Evolutionary conservation across 2,797 vertebrate species (phyloP).

Genomic region (Tiaroga cobitis): DNA sequence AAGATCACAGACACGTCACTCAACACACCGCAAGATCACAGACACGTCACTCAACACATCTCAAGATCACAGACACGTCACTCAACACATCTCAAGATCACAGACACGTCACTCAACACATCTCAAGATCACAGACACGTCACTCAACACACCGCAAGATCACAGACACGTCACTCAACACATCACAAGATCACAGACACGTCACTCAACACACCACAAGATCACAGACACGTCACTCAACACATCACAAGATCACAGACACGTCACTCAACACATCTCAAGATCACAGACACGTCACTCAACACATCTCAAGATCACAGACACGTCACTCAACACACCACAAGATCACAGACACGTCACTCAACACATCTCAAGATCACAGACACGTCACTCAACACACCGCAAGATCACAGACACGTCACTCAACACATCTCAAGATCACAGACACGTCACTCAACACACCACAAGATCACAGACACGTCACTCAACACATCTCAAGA

Average conservation of each 20-base stretch:
- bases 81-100: background rate
- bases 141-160: background rate
- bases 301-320: background rate
- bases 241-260: background rate
- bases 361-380: background rate
- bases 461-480: too few species aligned
- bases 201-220: background rate
- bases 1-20: background rate
- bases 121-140: background rate
- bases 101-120: background rate
- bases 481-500: too few species aligned
- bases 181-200: background rate
- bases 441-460: too few species aligned
- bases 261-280: background rate
- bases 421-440: background rate
- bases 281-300: background rate
- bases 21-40: background rate
- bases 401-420: background rate
- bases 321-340: constrained; percentile 3
- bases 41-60: background rate
- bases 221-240: background rate
- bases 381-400: background rate
- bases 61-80: background rate
- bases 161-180: background rate
- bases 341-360: background rate